Evolutionary conservation across 1,140 invertebrate genomes (phyloP).

Genomic region (Eriocheir sinensis): DNA sequence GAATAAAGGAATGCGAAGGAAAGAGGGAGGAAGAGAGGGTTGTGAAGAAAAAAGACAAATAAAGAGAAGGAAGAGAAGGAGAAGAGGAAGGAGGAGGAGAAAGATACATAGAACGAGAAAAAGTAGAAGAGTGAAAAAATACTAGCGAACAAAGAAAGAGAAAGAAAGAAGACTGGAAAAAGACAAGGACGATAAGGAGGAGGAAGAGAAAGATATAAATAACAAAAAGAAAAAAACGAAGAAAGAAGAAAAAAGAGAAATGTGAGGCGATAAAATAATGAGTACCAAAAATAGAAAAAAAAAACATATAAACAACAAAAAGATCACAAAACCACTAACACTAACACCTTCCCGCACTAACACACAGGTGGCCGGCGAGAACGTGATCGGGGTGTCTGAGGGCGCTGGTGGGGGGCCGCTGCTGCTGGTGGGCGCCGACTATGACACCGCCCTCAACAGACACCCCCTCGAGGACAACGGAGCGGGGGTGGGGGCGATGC

Average conservation of each 20-base stretch:
- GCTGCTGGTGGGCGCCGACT: slow-evolving; percentile 62
- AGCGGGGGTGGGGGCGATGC: slow-evolving; percentile 57
- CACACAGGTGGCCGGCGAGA: slow-evolving; percentile 50
- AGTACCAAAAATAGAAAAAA: not conserved
- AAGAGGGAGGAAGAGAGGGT: no score
- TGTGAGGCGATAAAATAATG: not conserved
- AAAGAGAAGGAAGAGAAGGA: no score
- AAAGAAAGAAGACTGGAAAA: no score
- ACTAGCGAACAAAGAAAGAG: no score
- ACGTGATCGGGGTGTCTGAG: slow-evolving; percentile 54
- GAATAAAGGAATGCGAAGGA: no score
- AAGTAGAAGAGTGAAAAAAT: no score
- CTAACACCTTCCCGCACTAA: not conserved
- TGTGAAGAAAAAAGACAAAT: no score
- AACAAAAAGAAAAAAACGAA: not conserved
- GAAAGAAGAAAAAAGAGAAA: not conserved
- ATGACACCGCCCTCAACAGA: slow-evolving; percentile 10
- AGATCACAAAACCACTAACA: not conserved
- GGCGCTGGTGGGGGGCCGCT: not conserved
- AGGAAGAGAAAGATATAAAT: no score
- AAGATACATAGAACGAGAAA: no score
- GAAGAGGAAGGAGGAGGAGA: no score
- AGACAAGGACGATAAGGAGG: no score
- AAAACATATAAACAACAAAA: no score
- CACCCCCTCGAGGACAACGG: slow-evolving; percentile 68